Percentiles rank a stretch among this genome's conserved stretches.
phyloP scores from a whole-genome alignment of 2,888 invertebrate species.

The Harmothoe impar region DNA sequence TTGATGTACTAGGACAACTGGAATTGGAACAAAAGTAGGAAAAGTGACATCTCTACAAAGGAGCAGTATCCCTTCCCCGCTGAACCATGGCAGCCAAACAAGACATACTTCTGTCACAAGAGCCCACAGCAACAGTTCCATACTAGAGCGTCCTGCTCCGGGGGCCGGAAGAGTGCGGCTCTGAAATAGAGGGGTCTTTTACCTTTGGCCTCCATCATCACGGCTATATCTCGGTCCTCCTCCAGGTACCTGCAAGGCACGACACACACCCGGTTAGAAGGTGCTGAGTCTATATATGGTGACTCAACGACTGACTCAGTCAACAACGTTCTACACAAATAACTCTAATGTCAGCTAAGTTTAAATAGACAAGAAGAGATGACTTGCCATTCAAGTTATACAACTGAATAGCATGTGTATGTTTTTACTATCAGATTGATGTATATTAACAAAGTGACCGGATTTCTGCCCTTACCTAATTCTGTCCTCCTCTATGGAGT shows the following conservation, averaged over 20 bases:
- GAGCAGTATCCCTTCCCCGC: not conserved
- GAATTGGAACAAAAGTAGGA: no score
- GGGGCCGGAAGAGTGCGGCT: not conserved
- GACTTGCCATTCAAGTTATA: no score
- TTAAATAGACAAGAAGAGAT: no score
- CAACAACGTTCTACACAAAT: no score
- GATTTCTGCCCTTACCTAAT: slow-evolving; percentile 75
- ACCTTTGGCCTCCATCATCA: slow-evolving; percentile 71
- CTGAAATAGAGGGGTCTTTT: not conserved
- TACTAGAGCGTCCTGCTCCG: not conserved
- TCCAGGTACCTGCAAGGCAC: slow-evolving; percentile 76
- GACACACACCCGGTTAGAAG: no score
- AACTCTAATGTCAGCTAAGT: no score
- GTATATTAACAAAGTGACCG: not conserved
- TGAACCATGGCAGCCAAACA: not conserved
- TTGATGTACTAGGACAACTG: no score
- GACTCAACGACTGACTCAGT: no score
- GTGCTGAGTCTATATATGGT: no score
- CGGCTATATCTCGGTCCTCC: slow-evolving; percentile 79
- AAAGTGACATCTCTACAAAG: no score
- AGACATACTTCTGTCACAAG: not conserved
- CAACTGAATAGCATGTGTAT: no score
- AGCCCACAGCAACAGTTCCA: slow-evolving; percentile 46
- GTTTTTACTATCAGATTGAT: no score
- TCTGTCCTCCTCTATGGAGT: slow-evolving; percentile 87